Evolutionary conservation across 2,797 vertebrate species (phyloP).

Genomic region (Capromys pilorides): DNA sequence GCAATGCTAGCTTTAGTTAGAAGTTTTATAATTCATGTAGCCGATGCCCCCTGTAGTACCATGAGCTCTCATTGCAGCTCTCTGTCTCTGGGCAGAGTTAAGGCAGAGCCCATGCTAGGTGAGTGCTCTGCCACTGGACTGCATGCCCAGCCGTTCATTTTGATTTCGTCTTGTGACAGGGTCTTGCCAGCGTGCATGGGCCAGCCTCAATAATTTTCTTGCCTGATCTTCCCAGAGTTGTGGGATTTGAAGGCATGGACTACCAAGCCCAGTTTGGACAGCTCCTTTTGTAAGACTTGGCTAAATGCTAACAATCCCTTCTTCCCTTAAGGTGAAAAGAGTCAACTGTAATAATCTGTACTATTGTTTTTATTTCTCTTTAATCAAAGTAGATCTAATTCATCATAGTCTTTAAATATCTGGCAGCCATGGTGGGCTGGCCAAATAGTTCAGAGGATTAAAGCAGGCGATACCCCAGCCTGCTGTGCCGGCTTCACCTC

Average conservation of each 20-base stretch:
- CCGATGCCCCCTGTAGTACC: neutral
- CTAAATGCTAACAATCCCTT: neutral
- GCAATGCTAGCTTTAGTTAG: neutral
- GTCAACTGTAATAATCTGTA: neutral
- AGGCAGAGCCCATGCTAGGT: neutral
- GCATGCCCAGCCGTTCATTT: neutral
- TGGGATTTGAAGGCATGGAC: neutral
- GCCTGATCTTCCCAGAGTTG: neutral
- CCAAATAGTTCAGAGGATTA: no score
- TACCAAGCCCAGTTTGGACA: neutral
- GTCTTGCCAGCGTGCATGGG: neutral
- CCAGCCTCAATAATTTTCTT: neutral
- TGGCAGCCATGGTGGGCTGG: neutral
- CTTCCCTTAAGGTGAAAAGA: neutral
- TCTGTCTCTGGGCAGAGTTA: neutral
- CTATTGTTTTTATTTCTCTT: neutral
- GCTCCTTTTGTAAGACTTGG: neutral
- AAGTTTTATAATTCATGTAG: neutral
- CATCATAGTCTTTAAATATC: neutral
- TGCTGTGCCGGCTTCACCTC: no score
- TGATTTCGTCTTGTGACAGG: neutral
- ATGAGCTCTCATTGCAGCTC: neutral
- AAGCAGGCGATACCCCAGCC: no score
- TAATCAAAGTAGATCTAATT: neutral
- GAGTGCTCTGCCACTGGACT: neutral